Evolutionary conservation across 2,797 vertebrate species (phyloP), one percentile per base, ranked within the genome.

Genomic region (Petrocephalus sullivani): DNA sequence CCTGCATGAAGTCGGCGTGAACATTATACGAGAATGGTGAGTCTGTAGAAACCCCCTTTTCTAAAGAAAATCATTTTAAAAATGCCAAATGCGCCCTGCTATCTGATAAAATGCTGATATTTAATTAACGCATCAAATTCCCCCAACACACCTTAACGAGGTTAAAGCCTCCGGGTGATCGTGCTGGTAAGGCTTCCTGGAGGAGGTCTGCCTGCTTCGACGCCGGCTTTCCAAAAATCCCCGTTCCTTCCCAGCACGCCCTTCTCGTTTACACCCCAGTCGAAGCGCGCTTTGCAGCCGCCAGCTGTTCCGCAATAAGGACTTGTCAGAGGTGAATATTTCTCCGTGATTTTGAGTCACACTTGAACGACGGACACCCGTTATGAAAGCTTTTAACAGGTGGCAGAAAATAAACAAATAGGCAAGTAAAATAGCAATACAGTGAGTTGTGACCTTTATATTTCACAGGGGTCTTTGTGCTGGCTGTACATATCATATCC

Each of bases 291-390:
- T 12, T 56, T 85, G 21, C 82, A 54, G 49, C 21, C 21, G 21
- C 53, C 51, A 85, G 83, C 53, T 85, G 83, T 57, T 82, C 53
- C 23, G 53, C 53, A 85, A 54, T 33, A 85, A 57, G 53, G 53
- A 56, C 83, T 56, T 23, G 53, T 85, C 83, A 81, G 61, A 51
- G 87, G 51, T 57, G 67, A 49, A 8, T 78, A 81, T 37, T 87
- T 53, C 49, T 37, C 64, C 14, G 64, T 57, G 87, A n/a, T 87
- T 33, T 28, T n/a, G n/a, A 41, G 89, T 89, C 92, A 71, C 91
- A 90, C 64, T 91, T 88, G 91, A 92, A 89, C 90, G 91, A 75
- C 90, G 91, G 91, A 91, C 89, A 92, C 92, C 92, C 90, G 91
- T 60, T 56, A 46, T 90, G 91, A 93, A 94, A 94, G 92, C 91